Evolutionary conservation across 2,888 invertebrate species (phyloP).

Genomic region (Leptinotarsa tumamoca): DNA sequence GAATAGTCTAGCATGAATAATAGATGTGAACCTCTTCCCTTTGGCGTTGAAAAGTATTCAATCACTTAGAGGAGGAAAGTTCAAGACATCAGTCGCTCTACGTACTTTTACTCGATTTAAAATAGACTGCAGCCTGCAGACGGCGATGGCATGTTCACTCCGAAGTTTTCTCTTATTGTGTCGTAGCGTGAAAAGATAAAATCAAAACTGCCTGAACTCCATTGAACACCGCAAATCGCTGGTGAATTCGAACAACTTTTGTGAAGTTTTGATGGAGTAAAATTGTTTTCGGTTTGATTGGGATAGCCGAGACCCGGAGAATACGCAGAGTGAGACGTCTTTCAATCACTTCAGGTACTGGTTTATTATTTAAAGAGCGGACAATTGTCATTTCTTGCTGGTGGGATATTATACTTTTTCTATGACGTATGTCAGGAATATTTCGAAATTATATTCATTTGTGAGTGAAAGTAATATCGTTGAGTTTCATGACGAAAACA

Average conservation of each 20-base stretch:
- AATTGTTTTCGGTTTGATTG: constrained; percentile 1
- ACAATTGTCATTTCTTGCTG: too few species aligned
- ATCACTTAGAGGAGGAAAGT: constrained; percentile 10
- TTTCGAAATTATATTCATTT: too few species aligned
- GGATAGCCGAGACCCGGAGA: neutral
- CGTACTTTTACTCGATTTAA: constrained; percentile 8
- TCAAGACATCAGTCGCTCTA: constrained; percentile 9
- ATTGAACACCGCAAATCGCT: constrained; percentile 4
- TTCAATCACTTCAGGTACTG: neutral
- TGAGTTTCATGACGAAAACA: too few species aligned
- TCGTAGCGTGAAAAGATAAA: constrained; percentile 16
- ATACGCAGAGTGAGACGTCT: neutral
- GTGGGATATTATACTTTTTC: too few species aligned
- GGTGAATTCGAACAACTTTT: constrained; percentile 5
- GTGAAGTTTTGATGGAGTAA: neutral
- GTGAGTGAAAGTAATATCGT: too few species aligned
- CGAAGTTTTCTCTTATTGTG: constrained; percentile 8
- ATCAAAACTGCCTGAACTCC: constrained; percentile 10
- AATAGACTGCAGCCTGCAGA: constrained; percentile 9
- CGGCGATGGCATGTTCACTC: constrained; percentile 10
- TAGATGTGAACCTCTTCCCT: neutral
- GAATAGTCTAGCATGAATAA: neutral
- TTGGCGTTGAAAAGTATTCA: constrained; percentile 3
- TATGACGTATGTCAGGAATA: too few species aligned
- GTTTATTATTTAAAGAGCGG: too few species aligned